Evolutionary conservation across 2,888 invertebrate species (phyloP).

Genomic region (Idaea straminata): DNA sequence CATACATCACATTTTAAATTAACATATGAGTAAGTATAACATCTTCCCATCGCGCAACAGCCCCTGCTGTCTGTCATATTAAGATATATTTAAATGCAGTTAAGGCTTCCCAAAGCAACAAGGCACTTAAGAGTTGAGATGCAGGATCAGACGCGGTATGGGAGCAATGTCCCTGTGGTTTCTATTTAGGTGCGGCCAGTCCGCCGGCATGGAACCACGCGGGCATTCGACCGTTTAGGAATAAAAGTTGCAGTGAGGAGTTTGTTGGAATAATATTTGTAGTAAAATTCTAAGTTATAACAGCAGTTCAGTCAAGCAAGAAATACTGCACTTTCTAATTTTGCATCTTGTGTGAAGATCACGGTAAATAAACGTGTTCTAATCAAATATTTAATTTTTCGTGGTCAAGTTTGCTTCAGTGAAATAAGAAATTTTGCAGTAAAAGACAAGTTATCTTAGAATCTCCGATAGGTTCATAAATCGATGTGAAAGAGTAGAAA

Average conservation of each 20-base stretch:
- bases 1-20: slow-evolving; percentile 37
- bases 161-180: slow-evolving; percentile 79
- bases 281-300: neutral
- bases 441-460: slow-evolving; percentile 33
- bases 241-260: slow-evolving; percentile 64
- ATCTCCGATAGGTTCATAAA: neutral
- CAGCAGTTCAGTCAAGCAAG: slow-evolving; percentile 18
- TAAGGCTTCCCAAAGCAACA: slow-evolving; percentile 53
- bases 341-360: slow-evolving; percentile 19
- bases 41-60: slow-evolving; percentile 13
- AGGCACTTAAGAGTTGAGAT: slow-evolving; percentile 62
- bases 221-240: slow-evolving; percentile 67
- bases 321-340: slow-evolving; percentile 37
- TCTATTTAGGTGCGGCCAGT: slow-evolving; percentile 79
- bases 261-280: neutral
- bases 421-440: slow-evolving; percentile 34
- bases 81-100: slow-evolving; percentile 32
- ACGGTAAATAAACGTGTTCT: slow-evolving; percentile 31
- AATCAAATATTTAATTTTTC: slow-evolving; percentile 34
- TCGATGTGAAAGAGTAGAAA: neutral
- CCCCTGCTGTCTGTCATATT: slow-evolving; percentile 18
- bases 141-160: slow-evolving; percentile 65
- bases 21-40: slow-evolving; percentile 25
- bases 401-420: slow-evolving; percentile 22
- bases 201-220: slow-evolving; percentile 68